Evolutionary conservation across 2,113 vertebrate genomes (phyloP), one percentile per base, ranked within the genome.

Genomic region (Rhynchopsitta pachyrhyncha): DNA sequence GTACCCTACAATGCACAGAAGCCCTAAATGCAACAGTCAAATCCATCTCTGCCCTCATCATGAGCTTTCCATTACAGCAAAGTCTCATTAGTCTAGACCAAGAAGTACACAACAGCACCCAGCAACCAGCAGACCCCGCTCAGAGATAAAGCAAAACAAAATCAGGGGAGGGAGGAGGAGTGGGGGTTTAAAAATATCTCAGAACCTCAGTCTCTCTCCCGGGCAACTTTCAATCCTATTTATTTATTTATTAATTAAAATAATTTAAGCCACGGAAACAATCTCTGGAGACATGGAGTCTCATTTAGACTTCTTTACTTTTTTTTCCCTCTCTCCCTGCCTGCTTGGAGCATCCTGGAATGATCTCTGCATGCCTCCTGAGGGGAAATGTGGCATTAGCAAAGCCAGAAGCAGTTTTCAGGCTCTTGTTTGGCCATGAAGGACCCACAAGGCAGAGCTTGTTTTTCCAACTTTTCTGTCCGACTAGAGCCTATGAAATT

Each of bases 191-290:
- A 97, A 96, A 93, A 93, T 95, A 93, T 90, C 71, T 78, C 75
- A 83, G 63, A 92, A 88, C 31, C 68, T 93, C 67, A 70, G n/a
- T 18, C 71, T 88, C 88, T 92, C 92, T 97, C 83, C 39, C 1
- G 3, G 92, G 92, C 94, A 97, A 92, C 63, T 83, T 94, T 96
- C 87, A 84, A 70, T 80, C 60, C 28, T 90, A 97, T 97, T 97
- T 98, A 97, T 97, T 97, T 98, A 95, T 91, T 98, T 97, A 97
- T 98, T 98, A 88, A 98, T 97, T 97, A 97, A 96, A 97, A 97
- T 94, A 3, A 93, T 97, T 96, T 95, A 96, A 97, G 96, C 94
- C 94, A 97, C 9, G 18, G 88, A 95, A 98, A 97, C 79, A 83
- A 92, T 94, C 96, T 97, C 88, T 41, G 59, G 93, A 97, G 97